Evolutionary conservation across 2,113 vertebrate genomes (phyloP), one percentile per base, ranked within the genome.

Genomic region (Dinomys branickii): DNA sequence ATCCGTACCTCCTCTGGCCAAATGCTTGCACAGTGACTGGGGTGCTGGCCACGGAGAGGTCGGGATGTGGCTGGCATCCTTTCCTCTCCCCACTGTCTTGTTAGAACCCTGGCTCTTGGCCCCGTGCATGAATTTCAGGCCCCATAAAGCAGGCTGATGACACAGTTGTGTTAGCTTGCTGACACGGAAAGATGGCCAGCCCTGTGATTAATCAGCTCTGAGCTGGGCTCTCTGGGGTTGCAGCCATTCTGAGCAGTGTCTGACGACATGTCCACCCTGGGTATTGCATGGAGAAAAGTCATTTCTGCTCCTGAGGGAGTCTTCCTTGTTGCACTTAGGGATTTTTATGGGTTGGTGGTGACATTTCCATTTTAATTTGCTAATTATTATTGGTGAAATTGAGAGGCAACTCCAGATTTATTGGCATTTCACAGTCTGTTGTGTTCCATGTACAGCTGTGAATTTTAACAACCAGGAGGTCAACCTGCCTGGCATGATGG

Each of bases 321-420:
- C 86, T 71, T 94, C 89, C 59, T 67, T 69, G 85, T 86, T 58
- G 63, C 78, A 80, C 97, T 93, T 90, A 91, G 91, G 97, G 90
- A 92, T 77, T 73, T 97, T 98, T 96, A 97, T 97, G 97, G 97
- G 93, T 94, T 96, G 88, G 78, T 71, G 96, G 94, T 97, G 97
- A 97, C 97, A 97, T 98, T 98, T 98, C 97, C 96, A 97, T 98
- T 97, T 97, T 97, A 98, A 97, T 97, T 98, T 98, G 96, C 95
- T 97, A 97, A 97, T 98, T 97, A 96, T 98, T 98, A 97, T 97
- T 96, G 96, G 97, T 95, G 96, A 97, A 63, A 96, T 95, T 80
- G 86, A 98, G 96, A 95, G 96, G 97, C 94, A 61, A 85, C 96
- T 90, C 59, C 82, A 92, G 96, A 97, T 98, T 97, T 97, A 96